Evolutionary conservation across 2,113 vertebrate species (phyloP).

Genomic region (Mesitornis unicolor): DNA sequence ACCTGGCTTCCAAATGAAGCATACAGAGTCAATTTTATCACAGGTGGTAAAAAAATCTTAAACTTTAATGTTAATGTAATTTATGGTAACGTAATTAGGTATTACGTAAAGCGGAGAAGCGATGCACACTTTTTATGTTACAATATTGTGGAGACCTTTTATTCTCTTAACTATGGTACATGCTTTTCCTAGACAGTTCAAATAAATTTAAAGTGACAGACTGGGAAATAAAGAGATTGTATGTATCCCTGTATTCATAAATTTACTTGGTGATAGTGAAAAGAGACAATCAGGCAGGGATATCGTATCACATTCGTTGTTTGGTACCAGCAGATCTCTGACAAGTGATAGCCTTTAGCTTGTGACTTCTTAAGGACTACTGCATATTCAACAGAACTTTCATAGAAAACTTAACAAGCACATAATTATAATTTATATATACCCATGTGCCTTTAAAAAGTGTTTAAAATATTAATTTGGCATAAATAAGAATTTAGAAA

Average conservation of each 20-base stretch:
- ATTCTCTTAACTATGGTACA: background rate
- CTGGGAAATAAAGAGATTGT: background rate
- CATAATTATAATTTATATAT: background rate
- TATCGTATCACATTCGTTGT: background rate
- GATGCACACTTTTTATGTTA: accelerated
- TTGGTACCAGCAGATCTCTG: background rate
- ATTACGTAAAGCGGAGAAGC: background rate
- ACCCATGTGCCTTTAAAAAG: background rate
- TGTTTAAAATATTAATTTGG: background rate
- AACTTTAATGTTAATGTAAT: background rate
- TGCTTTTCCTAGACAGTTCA: background rate
- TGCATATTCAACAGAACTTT: background rate
- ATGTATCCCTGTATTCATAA: background rate
- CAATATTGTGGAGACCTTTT: background rate
- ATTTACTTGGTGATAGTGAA: background rate
- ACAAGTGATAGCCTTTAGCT: background rate
- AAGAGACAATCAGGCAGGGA: background rate
- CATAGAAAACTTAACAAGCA: background rate
- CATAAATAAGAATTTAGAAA: background rate
- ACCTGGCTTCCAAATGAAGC: background rate
- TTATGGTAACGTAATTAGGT: background rate
- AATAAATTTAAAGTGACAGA: background rate
- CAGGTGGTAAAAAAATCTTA: background rate
- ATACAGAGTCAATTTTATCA: background rate
- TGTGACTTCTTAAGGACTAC: background rate